A percentile compares a stretch with the other conserved stretches of the same genome.
Conservation (phyloP, 2,797 vertebrate species). For the Clangula hyemalis region DNA sequence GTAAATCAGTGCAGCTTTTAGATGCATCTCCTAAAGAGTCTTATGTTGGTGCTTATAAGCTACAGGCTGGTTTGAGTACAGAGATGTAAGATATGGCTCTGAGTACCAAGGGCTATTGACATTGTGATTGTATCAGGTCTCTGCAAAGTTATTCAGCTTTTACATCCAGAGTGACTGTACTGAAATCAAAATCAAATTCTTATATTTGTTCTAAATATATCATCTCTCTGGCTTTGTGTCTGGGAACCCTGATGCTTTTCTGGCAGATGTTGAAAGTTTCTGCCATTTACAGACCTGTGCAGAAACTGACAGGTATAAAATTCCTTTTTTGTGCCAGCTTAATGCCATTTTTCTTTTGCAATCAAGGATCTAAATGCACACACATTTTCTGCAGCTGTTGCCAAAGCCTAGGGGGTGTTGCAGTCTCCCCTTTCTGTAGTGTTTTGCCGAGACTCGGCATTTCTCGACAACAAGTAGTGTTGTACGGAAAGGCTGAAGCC, state of each 20-base stretch:
- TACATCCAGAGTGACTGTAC: neutral
- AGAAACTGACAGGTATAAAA: conserved; percentile 51
- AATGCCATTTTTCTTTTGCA: conserved; percentile 62
- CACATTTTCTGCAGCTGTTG: conserved; percentile 21
- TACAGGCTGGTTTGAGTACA: neutral
- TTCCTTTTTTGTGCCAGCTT: conserved; percentile 43
- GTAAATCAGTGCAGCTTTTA: neutral
- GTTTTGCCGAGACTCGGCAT: conserved; percentile 1
- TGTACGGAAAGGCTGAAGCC: neutral
- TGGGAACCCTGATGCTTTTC: conserved; percentile 29
- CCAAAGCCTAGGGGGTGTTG: conserved; percentile 41
- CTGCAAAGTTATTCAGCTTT: neutral
- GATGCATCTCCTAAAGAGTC: neutral
- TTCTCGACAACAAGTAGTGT: conserved; percentile 40
- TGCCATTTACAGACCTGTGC: conserved; percentile 28
- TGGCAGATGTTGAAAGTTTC: conserved; percentile 61
- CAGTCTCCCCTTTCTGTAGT: conserved; percentile 28
- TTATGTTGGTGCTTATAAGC: neutral
- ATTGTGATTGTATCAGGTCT: neutral
- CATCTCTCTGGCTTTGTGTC: neutral
- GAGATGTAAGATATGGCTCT: neutral
- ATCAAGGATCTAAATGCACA: conserved; percentile 13
- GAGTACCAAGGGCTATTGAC: neutral
- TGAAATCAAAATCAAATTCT: conserved; percentile 17
- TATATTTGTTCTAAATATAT: conserved; percentile 4